A percentile compares a stretch with the other conserved stretches of the same genome.
These are phyloP conservation scores for Onychomys arenicola DNA, from an alignment of 2,797 vertebrate species.

Conservation along the genomic window DNA sequence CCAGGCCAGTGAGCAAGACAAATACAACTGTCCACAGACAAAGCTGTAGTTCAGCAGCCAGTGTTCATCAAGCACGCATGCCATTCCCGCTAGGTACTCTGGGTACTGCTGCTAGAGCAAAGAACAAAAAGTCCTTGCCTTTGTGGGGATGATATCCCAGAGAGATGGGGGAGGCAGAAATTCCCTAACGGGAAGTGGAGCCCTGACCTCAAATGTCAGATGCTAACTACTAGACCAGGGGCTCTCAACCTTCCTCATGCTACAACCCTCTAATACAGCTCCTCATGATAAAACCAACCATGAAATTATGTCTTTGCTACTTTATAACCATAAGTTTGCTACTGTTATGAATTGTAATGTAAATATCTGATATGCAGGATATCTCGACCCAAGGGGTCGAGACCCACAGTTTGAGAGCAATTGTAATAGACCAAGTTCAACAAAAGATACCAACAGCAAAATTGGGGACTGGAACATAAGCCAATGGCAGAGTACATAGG, in stretches of 20 bases:
- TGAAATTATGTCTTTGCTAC: neutral
- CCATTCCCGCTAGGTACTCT: neutral
- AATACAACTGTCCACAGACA: neutral
- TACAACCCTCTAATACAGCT: neutral
- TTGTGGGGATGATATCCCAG: neutral
- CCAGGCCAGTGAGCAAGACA: neutral
- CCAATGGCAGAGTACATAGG: neutral
- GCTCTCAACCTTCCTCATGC: neutral
- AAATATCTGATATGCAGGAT: neutral
- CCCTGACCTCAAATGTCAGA: neutral
- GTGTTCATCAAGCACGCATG: neutral
- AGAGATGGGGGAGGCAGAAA: neutral
- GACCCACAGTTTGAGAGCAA: neutral
- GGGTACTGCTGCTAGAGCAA: neutral
- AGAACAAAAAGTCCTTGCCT: neutral
- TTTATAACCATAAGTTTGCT: neutral
- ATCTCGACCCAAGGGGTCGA: neutral
- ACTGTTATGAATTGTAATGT: neutral
- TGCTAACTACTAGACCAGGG: neutral
- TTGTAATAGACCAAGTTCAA: neutral
- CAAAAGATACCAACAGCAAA: neutral
- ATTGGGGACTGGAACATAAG: neutral
- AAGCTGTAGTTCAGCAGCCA: neutral
- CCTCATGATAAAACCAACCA: neutral
- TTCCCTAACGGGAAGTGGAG: neutral